These are phyloP conservation scores for Pseudochirops cupreus DNA, from an alignment of 2,797 vertebrate genomes.

Conservation along the genomic window DNA sequence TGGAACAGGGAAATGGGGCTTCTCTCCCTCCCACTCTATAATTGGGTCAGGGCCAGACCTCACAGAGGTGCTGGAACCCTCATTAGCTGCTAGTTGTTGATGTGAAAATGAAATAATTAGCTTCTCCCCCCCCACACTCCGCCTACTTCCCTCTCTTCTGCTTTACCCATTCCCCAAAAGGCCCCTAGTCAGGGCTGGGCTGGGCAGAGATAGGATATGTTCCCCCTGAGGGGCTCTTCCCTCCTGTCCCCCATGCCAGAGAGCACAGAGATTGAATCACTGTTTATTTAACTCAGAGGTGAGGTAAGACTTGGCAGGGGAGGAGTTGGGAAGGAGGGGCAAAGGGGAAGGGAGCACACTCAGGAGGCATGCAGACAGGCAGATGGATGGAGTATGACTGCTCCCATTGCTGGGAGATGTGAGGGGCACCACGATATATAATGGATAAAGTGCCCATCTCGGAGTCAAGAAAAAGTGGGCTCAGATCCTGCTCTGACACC, in stretches of 20 bases:
- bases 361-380: not conserved
- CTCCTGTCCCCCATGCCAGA: not conserved
- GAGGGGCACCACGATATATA: not conserved
- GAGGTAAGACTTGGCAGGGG: slow-evolving; percentile 9
- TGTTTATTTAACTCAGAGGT: slow-evolving; percentile 9
- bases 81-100: not conserved
- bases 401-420: not conserved
- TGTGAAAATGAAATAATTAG: not conserved
- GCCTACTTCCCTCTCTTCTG: not conserved
- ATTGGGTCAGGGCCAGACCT: not conserved
- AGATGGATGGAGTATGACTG: not conserved
- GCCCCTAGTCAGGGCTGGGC: not conserved
- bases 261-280: not conserved
- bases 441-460: not conserved
- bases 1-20: not conserved
- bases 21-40: not conserved
- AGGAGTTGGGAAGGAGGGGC: not conserved
- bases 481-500: not conserved
- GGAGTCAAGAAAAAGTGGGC: not conserved
- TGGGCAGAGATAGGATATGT: not conserved
- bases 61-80: not conserved
- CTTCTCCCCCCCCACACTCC: not conserved
- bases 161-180: not conserved
- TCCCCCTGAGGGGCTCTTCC: not conserved
- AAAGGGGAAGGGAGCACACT: not conserved